Conservation (phyloP, 2,113 vertebrate species). For the Tetrao urogallus region DNA sequence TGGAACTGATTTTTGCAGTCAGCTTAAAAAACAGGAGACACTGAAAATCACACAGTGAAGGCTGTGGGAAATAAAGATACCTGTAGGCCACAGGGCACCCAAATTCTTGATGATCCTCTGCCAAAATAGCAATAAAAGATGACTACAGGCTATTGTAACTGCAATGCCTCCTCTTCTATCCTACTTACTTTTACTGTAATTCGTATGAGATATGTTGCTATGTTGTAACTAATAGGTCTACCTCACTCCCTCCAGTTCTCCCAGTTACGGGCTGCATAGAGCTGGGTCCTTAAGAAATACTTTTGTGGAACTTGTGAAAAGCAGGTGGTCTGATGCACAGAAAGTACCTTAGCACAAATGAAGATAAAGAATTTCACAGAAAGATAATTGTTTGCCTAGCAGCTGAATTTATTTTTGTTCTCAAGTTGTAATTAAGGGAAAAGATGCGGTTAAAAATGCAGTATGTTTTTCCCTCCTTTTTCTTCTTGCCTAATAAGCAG, state of each 20-base stretch:
- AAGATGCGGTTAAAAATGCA: constrained; percentile 42
- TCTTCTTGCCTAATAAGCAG: constrained; percentile 13
- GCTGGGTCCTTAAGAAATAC: constrained; percentile 39
- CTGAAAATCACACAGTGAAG: neutral
- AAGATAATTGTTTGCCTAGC: constrained; percentile 58
- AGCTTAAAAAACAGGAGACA: neutral
- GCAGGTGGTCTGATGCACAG: constrained; percentile 25
- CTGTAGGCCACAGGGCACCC: neutral
- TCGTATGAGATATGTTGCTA: neutral
- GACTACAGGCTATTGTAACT: neutral
- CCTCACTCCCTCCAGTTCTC: neutral
- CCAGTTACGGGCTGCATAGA: neutral
- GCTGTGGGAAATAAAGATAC: neutral
- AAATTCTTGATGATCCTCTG: neutral
- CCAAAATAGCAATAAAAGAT: neutral
- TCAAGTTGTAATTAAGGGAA: constrained; percentile 49
- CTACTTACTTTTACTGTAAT: neutral
- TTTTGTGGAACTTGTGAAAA: constrained; percentile 19
- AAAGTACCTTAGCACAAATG: constrained; percentile 46
- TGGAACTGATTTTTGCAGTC: neutral
- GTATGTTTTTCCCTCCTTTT: neutral
- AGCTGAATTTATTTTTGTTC: constrained; percentile 46
- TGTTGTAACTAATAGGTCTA: neutral
- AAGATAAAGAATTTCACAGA: constrained; percentile 60
- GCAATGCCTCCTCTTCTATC: neutral